These are phyloP conservation scores for Hemitrygon akajei DNA, from an alignment of 2,797 vertebrate species.

Conservation along the genomic window DNA sequence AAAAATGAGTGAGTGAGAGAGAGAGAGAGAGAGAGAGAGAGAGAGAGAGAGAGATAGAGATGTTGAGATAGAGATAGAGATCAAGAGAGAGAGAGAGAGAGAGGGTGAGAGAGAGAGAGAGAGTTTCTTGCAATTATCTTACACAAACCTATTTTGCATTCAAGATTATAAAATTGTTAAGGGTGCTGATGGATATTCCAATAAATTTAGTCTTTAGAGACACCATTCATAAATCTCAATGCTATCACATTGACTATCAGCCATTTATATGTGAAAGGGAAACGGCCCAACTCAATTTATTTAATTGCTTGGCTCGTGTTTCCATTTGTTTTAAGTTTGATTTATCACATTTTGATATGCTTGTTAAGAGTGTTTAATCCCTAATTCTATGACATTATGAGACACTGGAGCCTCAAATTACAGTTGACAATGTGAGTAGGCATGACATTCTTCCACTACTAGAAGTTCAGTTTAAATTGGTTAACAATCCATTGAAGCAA, in stretches of 20 bases:
- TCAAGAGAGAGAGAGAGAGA: too few species aligned
- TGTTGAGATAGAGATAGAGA: background rate
- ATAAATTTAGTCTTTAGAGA: constrained; percentile 6
- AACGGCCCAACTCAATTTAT: constrained; percentile 4
- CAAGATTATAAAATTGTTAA: constrained; percentile 8
- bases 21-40: too few species aligned
- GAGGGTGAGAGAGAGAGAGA: background rate
- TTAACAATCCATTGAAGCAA: background rate
- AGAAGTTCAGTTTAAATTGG: constrained; percentile 14
- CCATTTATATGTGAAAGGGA: constrained; percentile 29
- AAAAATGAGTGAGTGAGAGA: too few species aligned
- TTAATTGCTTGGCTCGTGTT: background rate
- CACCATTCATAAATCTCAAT: constrained; percentile 27
- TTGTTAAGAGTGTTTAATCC: constrained; percentile 29
- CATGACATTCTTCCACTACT: background rate
- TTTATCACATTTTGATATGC: constrained; percentile 13
- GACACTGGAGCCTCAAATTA: constrained; percentile 21
- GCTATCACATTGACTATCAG: background rate
- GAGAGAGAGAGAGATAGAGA: too few species aligned
- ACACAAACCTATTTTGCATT: constrained; percentile 22
- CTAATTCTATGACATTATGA: constrained; percentile 23
- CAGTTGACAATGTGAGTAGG: constrained; percentile 3
- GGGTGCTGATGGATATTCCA: background rate
- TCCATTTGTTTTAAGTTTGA: constrained; percentile 17
- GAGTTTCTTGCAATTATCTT: background rate